These are phyloP conservation scores for Tanytarsus gracilentus DNA, from an alignment of 2,888 invertebrate species.

Conservation along the genomic window DNA sequence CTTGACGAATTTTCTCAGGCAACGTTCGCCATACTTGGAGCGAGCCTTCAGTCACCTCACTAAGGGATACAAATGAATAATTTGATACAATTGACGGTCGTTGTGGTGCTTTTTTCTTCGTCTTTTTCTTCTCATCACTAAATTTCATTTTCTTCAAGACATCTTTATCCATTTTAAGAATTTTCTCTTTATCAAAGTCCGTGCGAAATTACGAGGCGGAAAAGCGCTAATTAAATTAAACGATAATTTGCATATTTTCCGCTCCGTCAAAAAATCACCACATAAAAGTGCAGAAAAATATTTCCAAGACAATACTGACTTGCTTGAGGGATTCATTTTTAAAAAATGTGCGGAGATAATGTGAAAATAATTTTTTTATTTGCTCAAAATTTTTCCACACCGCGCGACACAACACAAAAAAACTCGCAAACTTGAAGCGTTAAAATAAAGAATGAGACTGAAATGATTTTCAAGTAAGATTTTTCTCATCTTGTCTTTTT, in stretches of 20 bases:
- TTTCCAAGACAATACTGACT: no score
- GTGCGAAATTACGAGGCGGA: neutral
- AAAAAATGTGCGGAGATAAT: no score
- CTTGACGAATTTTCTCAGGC: conserved; percentile 57
- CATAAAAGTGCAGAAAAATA: no score
- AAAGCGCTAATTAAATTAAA: no score
- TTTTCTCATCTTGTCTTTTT: neutral
- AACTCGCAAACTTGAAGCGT: conserved; percentile 7
- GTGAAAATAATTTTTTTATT: no score
- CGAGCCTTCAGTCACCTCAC: conserved; percentile 54
- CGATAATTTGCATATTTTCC: no score
- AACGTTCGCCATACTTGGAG: conserved; percentile 57
- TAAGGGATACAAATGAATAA: conserved; percentile 38
- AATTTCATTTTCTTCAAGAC: conserved; percentile 25
- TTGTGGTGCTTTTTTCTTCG: conserved; percentile 26
- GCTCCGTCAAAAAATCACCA: no score
- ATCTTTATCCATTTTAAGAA: conserved; percentile 3
- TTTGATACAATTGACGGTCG: conserved; percentile 27
- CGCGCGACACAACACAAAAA: neutral
- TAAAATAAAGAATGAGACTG: conserved; percentile 15
- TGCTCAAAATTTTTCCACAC: neutral
- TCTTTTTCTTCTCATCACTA: conserved; percentile 18
- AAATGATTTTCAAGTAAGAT: conserved; percentile 7
- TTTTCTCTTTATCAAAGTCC: neutral
- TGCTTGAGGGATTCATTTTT: no score